Percentiles rank a stretch among this genome's conserved stretches.
Evolutionary conservation across 2,113 vertebrate genomes (phyloP).

Genomic region (Tapirus terrestris): DNA sequence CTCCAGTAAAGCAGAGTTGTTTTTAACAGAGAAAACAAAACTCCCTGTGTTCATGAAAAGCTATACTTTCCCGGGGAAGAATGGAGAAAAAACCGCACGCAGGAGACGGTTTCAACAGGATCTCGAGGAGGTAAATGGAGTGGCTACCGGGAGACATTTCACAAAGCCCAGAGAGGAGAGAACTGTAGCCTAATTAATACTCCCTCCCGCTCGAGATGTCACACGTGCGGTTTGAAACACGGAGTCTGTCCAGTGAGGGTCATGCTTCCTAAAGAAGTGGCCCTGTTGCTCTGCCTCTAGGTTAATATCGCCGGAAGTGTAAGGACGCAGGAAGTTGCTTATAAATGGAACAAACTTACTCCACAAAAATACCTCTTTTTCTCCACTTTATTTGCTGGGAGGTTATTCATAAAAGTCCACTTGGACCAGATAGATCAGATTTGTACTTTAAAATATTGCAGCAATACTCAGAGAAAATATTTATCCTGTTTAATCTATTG

Average conservation of each 20-base stretch:
- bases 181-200: background rate
- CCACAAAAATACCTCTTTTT: background rate
- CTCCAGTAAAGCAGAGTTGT: constrained; percentile 74
- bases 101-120: constrained; percentile 57
- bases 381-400: background rate
- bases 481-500: background rate
- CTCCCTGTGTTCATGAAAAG: constrained; percentile 84
- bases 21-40: constrained; percentile 82
- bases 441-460: constrained; percentile 2
- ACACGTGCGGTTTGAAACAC: background rate
- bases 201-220: background rate
- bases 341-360: background rate
- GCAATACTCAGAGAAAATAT: background rate
- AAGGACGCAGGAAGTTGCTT: background rate
- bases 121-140: constrained; percentile 52
- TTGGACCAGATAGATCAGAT: background rate
- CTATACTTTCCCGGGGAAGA: constrained; percentile 81
- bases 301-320: background rate
- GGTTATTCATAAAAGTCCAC: background rate
- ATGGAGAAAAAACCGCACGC: constrained; percentile 52
- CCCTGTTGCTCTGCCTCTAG: background rate
- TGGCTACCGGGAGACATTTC: background rate
- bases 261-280: background rate
- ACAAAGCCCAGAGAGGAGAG: background rate
- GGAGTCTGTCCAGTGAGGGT: rapidly evolving